phyloP scores from a whole-genome alignment of 2,113 vertebrate species.

The Sturnus vulgaris region DNA sequence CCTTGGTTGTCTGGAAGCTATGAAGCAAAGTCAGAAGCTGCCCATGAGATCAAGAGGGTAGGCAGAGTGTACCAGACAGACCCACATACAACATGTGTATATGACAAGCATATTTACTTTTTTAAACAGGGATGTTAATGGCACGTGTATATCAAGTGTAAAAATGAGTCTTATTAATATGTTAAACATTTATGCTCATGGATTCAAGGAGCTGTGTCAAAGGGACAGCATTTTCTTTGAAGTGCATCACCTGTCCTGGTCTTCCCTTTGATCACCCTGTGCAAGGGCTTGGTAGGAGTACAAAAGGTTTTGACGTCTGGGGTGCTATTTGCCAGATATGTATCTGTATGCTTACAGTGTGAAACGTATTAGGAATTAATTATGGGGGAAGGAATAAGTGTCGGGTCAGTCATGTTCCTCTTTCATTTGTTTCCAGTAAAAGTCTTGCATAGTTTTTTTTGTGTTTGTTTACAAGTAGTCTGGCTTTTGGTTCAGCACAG shows the following conservation, averaged over 20 bases:
- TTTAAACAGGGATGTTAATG: background rate
- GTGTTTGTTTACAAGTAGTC: slow-evolving; percentile 26
- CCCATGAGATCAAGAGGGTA: background rate
- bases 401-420: background rate
- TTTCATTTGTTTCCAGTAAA: slow-evolving; percentile 42
- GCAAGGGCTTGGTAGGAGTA: background rate
- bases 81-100: background rate
- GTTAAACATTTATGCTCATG: background rate
- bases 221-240: background rate
- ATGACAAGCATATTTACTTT: background rate
- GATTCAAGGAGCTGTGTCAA: background rate
- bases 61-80: background rate
- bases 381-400: background rate
- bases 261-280: background rate
- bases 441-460: background rate
- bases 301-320: background rate
- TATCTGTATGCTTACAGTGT: background rate
- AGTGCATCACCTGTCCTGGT: background rate
- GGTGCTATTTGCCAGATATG: background rate
- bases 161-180: background rate
- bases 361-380: background rate
- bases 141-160: fast-evolving
- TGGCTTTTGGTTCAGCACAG: slow-evolving; percentile 3
- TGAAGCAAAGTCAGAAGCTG: background rate
- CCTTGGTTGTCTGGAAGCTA: background rate